phyloP scores from a whole-genome alignment of 2,113 vertebrate genomes.

The Xiphias gladius region DNA sequence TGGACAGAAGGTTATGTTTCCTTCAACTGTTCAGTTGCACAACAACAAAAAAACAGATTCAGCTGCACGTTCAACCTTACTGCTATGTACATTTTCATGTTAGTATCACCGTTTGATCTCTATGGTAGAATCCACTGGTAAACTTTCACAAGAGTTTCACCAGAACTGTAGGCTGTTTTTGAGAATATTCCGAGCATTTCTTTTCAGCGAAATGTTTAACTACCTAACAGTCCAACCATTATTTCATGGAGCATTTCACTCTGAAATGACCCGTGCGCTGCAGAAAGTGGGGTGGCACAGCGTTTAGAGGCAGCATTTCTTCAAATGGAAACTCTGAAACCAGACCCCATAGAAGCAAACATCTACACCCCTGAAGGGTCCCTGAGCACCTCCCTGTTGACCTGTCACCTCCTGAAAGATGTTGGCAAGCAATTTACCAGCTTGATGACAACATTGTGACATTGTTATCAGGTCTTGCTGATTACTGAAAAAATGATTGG shows the following conservation, averaged over 20 bases:
- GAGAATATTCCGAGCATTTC: background rate
- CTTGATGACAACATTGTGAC: background rate
- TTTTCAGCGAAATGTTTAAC: background rate
- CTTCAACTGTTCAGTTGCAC: background rate
- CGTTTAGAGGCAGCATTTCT: constrained; percentile 33
- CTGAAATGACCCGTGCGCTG: constrained; percentile 2
- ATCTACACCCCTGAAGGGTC: constrained; percentile 11
- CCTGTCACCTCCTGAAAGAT: constrained; percentile 14
- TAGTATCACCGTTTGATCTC: background rate
- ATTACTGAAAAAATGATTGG: background rate
- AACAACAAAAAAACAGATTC: background rate
- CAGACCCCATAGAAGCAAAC: constrained; percentile 37
- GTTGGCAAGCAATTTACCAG: background rate
- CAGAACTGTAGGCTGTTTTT: background rate
- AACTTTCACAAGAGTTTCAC: background rate
- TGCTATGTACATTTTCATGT: background rate
- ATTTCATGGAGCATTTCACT: constrained; percentile 22
- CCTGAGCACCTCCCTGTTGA: background rate
- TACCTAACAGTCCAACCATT: background rate
- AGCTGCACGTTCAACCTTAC: background rate
- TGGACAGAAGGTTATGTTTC: background rate
- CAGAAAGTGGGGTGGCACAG: background rate
- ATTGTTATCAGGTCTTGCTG: background rate
- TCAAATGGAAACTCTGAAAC: constrained; percentile 21
- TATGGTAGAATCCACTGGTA: background rate